Evolutionary conservation across 64 coral and sea anemone genomes (phyloP).

Genomic region (Porites lutea): DNA sequence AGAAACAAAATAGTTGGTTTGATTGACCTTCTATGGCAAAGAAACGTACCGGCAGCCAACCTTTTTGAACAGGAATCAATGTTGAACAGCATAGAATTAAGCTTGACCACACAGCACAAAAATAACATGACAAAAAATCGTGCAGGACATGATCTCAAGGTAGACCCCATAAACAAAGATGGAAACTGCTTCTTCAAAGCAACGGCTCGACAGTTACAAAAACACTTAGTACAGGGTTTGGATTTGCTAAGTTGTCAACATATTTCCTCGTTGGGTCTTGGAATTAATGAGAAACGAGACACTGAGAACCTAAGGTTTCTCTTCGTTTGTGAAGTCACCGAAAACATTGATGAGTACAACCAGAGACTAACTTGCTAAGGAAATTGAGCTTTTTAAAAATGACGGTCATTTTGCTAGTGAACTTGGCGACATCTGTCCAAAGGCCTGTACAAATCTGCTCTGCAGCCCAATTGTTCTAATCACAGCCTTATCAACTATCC

Average conservation of each 20-base stretch:
- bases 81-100: constrained; percentile 1
- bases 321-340: constrained; percentile 28
- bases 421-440: constrained; percentile 57
- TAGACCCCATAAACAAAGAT: constrained; percentile 13
- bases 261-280: constrained; percentile 17
- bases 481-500: constrained; percentile 40
- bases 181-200: constrained; percentile 32
- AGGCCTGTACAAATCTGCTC: constrained; percentile 34
- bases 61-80: constrained; percentile 11
- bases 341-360: constrained; percentile 43
- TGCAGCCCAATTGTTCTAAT: constrained; percentile 61
- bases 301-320: constrained; percentile 5
- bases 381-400: constrained; percentile 27
- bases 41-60: neutral
- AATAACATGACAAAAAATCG: constrained; percentile 44
- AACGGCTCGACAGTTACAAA: constrained; percentile 10
- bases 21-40: constrained; percentile 6
- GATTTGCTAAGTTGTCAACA: neutral
- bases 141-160: constrained; percentile 1
- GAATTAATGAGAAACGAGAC: constrained; percentile 26
- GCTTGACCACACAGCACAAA: constrained; percentile 27
- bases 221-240: constrained; percentile 6
- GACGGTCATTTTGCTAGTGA: constrained; percentile 49
- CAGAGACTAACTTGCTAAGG: neutral
- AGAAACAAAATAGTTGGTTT: constrained; percentile 39